A percentile compares a stretch with the other conserved stretches of the same genome.
These are phyloP conservation scores for Nysson spinosus DNA, from an alignment of 2,888 invertebrate genomes.

Conservation along the genomic window DNA sequence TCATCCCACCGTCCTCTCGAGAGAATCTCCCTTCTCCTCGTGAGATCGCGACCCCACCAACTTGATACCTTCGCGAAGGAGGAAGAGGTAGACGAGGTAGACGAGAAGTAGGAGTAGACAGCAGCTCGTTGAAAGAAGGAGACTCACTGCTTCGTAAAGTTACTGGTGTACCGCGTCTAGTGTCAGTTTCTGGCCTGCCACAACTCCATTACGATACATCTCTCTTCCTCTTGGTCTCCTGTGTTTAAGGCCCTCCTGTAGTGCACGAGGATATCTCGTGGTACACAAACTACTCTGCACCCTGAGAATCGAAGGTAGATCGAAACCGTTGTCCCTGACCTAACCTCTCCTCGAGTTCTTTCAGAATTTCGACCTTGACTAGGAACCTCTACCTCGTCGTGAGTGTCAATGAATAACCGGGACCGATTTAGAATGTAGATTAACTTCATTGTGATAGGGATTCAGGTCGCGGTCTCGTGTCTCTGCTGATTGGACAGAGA, in stretches of 20 bases:
- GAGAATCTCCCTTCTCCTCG: slow-evolving; percentile 12
- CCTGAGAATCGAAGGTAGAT: slow-evolving; percentile 12
- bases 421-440: not conserved
- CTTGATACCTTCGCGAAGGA: slow-evolving; percentile 19
- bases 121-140: slow-evolving; percentile 47
- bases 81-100: slow-evolving; percentile 32
- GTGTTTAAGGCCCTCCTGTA: too few relatives aligned
- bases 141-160: slow-evolving; percentile 46
- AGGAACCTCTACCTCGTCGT: not conserved
- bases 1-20: slow-evolving; percentile 16
- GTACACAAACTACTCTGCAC: too few relatives aligned
- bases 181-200: slow-evolving; percentile 34
- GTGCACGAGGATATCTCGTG: too few relatives aligned
- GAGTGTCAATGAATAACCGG: not conserved
- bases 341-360: slow-evolving; percentile 5
- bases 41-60: too few relatives aligned
- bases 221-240: not conserved
- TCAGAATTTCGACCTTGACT: slow-evolving; percentile 6
- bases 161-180: slow-evolving; percentile 49
- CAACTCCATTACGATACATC: slow-evolving; percentile 1
- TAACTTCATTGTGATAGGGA: not conserved
- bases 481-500: not conserved
- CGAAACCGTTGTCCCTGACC: slow-evolving; percentile 21
- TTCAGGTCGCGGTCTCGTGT: not conserved
- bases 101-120: slow-evolving; percentile 4